Conservation (phyloP, 2,113 vertebrate species). For the Strigops habroptila region DNA sequence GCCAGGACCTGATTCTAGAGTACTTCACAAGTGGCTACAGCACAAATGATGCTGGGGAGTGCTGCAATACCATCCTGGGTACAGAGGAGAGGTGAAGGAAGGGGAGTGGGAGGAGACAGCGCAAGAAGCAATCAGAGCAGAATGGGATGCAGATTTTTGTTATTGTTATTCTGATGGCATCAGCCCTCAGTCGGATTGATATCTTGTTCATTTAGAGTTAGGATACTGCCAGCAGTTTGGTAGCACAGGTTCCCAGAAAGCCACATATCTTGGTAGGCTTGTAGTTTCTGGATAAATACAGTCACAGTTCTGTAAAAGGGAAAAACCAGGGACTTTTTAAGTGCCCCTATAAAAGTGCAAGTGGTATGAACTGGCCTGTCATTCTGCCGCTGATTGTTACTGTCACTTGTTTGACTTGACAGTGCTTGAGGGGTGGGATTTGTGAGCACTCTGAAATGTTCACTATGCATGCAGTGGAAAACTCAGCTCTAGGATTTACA, state of each 20-base stretch:
- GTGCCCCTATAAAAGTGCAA: background rate
- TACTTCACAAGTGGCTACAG: background rate
- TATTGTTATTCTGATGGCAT: background rate
- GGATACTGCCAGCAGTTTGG: background rate
- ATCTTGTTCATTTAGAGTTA: background rate
- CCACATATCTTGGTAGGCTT: background rate
- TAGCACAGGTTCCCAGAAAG: background rate
- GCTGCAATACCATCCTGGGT: background rate
- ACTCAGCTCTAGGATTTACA: background rate
- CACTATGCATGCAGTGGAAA: background rate
- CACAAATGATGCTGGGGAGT: background rate
- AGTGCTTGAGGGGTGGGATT: background rate
- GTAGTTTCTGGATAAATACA: background rate
- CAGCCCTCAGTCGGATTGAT: background rate
- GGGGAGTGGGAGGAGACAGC: background rate
- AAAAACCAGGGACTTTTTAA: background rate
- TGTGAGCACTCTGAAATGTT: background rate
- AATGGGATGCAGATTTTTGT: background rate
- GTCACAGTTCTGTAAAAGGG: background rate
- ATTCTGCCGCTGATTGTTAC: slow-evolving; percentile 15
- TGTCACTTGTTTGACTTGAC: slow-evolving; percentile 4
- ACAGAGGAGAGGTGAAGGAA: background rate
- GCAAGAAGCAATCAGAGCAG: background rate
- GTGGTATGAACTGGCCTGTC: slow-evolving; percentile 20
- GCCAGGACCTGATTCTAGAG: background rate